Evolutionary conservation across 2,113 vertebrate genomes (phyloP).

Genomic region (Oreochromis aureus): DNA sequence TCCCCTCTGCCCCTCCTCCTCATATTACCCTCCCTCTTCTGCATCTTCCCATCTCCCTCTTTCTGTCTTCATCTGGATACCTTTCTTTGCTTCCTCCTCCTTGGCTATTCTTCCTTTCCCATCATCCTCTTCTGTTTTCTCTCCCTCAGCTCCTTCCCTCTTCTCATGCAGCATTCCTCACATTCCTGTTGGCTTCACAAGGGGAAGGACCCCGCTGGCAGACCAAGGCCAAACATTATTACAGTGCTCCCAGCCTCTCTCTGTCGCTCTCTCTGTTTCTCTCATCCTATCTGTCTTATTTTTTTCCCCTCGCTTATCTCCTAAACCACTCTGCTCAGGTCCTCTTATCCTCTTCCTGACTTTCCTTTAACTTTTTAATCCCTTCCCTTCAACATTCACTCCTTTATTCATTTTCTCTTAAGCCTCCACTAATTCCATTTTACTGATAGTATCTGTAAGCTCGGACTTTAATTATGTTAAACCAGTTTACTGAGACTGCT

Average conservation of each 20-base stretch:
- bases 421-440: not conserved
- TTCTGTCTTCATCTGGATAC: slow-evolving; percentile 5
- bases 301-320: not conserved
- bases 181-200: slow-evolving; percentile 71
- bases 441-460: not conserved
- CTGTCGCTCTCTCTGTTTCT: not conserved
- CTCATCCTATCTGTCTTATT: not conserved
- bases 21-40: not conserved
- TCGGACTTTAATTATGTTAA: not conserved
- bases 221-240: slow-evolving; percentile 66
- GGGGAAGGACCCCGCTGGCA: slow-evolving; percentile 68
- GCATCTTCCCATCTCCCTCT: not conserved
- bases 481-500: not conserved
- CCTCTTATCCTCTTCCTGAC: not conserved
- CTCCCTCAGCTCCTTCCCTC: slow-evolving; percentile 31
- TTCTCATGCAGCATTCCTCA: slow-evolving; percentile 65
- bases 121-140: slow-evolving; percentile 19
- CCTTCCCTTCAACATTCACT: not conserved
- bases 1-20: not conserved
- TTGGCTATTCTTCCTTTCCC: slow-evolving; percentile 15
- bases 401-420: not conserved
- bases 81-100: not conserved
- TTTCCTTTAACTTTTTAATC: not conserved
- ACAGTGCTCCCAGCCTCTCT: slow-evolving; percentile 22
- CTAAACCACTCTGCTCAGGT: not conserved